Evolutionary conservation across 1,140 invertebrate genomes (phyloP).

Genomic region (Drosophila miranda): DNA sequence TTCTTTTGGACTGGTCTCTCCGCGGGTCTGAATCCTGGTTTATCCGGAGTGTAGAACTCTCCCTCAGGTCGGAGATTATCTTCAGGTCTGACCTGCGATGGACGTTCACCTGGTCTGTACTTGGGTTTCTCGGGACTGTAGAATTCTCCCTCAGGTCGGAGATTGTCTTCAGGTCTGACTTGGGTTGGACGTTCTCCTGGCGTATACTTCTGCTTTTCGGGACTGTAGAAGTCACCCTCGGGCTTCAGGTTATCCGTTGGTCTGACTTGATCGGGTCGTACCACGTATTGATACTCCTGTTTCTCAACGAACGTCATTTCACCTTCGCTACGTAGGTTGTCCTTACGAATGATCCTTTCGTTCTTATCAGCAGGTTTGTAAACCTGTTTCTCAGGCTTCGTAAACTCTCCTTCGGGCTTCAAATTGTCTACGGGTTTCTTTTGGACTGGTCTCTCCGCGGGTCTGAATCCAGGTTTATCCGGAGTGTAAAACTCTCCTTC

Average conservation of each 20-base stretch:
- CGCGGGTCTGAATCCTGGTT: constrained; percentile 11
- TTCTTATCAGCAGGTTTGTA: constrained; percentile 83
- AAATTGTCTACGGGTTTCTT: constrained; percentile 83
- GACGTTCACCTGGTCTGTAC: no score
- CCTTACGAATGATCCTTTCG: constrained; percentile 84
- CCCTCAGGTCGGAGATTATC: no score
- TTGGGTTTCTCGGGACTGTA: constrained; percentile 76
- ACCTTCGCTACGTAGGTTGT: constrained; percentile 86
- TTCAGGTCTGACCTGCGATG: no score
- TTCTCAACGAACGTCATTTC: constrained; percentile 80
- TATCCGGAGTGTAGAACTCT: no score
- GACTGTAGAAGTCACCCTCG: constrained; percentile 61
- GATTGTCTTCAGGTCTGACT: constrained; percentile 61
- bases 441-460: constrained; percentile 73
- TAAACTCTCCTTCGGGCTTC: constrained; percentile 83
- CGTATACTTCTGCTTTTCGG: constrained; percentile 82
- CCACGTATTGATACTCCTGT: constrained; percentile 75
- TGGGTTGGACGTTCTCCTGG: constrained; percentile 84
- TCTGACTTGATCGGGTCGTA: constrained; percentile 76
- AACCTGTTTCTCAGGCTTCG: constrained; percentile 73
- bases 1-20: constrained; percentile 76
- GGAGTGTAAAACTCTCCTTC: no score
- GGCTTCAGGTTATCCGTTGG: constrained; percentile 39
- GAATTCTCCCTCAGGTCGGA: constrained; percentile 84
- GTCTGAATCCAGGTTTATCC: no score